Percentiles rank a stretch among this genome's conserved stretches.
Conservation (phyloP, 2,113 vertebrate genomes). For the Lophius piscatorius region DNA sequence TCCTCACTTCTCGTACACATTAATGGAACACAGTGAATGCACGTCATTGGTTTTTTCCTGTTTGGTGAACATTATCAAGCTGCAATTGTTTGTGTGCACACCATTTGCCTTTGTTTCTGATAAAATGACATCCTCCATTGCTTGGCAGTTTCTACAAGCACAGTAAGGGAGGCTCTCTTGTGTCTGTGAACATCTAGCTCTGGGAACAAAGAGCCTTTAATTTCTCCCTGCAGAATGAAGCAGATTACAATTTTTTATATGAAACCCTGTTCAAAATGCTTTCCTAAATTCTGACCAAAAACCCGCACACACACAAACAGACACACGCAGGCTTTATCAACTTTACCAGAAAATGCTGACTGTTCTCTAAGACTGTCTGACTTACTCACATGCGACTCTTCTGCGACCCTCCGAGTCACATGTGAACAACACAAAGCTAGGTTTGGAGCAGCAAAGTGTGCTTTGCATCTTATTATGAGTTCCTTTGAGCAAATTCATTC, state of each 20-base stretch:
- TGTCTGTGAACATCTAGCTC: slow-evolving; percentile 1
- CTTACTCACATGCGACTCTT: no score
- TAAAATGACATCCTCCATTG: slow-evolving; percentile 68
- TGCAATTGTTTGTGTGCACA: slow-evolving; percentile 63
- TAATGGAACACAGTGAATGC: slow-evolving; percentile 26
- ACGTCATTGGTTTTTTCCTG: slow-evolving; percentile 65
- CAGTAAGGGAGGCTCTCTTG: slow-evolving; percentile 32
- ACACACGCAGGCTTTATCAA: slow-evolving; percentile 25
- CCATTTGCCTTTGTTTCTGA: slow-evolving; percentile 71
- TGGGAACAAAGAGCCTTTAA: slow-evolving; percentile 21
- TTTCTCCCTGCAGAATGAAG: slow-evolving; percentile 13
- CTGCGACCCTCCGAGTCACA: slow-evolving; percentile 49
- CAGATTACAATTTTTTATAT: not conserved
- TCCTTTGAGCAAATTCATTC: not conserved
- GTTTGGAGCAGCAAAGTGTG: not conserved
- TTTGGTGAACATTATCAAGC: slow-evolving; percentile 63
- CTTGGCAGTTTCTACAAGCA: slow-evolving; percentile 41
- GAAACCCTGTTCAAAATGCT: slow-evolving; percentile 14
- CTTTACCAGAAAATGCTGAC: slow-evolving; percentile 42
- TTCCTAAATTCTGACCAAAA: not conserved
- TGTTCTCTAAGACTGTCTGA: slow-evolving; percentile 12
- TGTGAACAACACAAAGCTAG: slow-evolving; percentile 12
- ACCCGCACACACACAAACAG: slow-evolving; percentile 2
- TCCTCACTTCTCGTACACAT: not conserved
- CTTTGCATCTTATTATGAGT: slow-evolving; percentile 1